Evolutionary conservation across 2,797 vertebrate genomes (phyloP), one percentile per base, ranked within the genome.

Genomic region (Poeciliopsis infans): DNA sequence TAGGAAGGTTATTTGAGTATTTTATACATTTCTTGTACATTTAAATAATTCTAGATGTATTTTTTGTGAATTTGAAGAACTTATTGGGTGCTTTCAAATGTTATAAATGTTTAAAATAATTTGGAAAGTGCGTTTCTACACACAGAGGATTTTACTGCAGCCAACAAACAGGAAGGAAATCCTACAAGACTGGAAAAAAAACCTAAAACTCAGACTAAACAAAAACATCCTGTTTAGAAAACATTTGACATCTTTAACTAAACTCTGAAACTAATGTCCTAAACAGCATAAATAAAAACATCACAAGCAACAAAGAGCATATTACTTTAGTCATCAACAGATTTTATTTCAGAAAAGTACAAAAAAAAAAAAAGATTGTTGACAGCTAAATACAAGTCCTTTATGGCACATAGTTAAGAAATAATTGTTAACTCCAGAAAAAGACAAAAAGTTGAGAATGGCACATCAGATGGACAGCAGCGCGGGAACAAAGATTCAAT

Each of bases 271-370:
- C 33, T 47, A 45, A 64, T 16, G 25, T 46, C 10, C 11, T 6
- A 28, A 18, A 71, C 5, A 43, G 5, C 7, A 43, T 69, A 25
- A 15, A 13, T 43, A 20, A 36, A 33, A 47, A 31, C 61, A 61
- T 0, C 3, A 71, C 11, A 23, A 28, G 1, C 7, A 18, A 13
- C 31, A 39, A 10, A 23, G n/a, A 5, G 43, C 7, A 12, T 39
- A n/a, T 41, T 23, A 51, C n/a, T 20, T 75, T 41, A 79, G 46
- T 81, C 75, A 36, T 78, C 81, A 85, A 84, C 47, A 87, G 79
- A 80, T 68, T 94, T 93, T 93, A 94, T 93, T 94, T 81, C 47
- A 79, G 78, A 88, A 79, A 85, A 83, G 86, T 87, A 47, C 68
- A 88, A 76, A 59, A 61, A 90, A 88, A 88, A 76, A 59, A 61